Conservation (phyloP, 2,888 invertebrate genomes). For the Heliothis peltigera region DNA sequence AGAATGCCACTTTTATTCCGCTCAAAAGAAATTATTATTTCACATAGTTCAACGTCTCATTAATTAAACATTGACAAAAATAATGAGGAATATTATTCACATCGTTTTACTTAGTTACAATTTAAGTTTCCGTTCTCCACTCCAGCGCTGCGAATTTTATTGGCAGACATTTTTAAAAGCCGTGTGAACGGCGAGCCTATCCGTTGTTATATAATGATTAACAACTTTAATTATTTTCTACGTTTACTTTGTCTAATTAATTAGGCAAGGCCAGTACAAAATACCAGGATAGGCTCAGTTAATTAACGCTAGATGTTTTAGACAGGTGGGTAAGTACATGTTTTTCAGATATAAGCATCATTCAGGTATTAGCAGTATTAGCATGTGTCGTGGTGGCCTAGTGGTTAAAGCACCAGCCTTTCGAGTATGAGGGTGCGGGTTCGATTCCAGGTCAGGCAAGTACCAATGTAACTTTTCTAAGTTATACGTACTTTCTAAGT, state of each 20-base stretch:
- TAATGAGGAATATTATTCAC: slow-evolving; percentile 48
- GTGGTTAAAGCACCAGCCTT: too few species aligned
- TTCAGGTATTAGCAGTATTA: too few species aligned
- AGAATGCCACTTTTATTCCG: slow-evolving; percentile 5
- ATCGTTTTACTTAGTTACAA: slow-evolving; percentile 36
- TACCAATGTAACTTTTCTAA: too few species aligned
- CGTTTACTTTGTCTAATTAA: slow-evolving; percentile 46
- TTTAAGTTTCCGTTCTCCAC: slow-evolving; percentile 57
- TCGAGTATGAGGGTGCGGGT: too few species aligned
- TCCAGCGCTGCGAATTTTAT: slow-evolving; percentile 53
- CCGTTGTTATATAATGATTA: slow-evolving; percentile 48
- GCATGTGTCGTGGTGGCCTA: too few species aligned
- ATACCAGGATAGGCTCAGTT: slow-evolving; percentile 5
- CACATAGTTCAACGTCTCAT: slow-evolving; percentile 25
- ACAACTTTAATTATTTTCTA: slow-evolving; percentile 33
- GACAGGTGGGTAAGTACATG: too few species aligned
- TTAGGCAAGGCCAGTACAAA: slow-evolving; percentile 3
- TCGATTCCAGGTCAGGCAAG: too few species aligned
- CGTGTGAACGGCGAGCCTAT: slow-evolving; percentile 59
- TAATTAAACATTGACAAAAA: slow-evolving; percentile 32
- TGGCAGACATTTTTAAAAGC: slow-evolving; percentile 47
- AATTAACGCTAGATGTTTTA: too few species aligned
- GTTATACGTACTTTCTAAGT: too few species aligned
- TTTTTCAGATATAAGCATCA: too few species aligned
- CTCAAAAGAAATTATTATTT: slow-evolving; percentile 15